Evolutionary conservation across 2,888 invertebrate species (phyloP).

Genomic region (Chloromyia formosa): DNA sequence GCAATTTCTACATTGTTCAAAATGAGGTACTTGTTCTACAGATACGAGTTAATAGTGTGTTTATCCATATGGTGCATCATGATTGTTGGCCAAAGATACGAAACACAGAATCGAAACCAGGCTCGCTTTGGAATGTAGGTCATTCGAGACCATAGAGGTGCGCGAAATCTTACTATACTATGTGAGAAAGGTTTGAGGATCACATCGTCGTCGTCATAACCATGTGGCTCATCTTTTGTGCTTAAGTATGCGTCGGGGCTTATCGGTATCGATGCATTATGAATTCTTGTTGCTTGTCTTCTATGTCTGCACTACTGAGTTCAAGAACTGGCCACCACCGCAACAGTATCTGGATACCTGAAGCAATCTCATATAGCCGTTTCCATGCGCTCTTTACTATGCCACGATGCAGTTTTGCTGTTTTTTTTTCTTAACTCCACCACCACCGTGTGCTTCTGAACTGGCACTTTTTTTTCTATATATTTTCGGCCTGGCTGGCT

Average conservation of each 20-base stretch:
- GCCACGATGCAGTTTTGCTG: neutral
- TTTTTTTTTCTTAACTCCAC: conserved; percentile 10
- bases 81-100: conserved; percentile 3
- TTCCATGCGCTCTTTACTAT: conserved; percentile 18
- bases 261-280: conserved; percentile 41
- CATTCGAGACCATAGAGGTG: conserved; percentile 28
- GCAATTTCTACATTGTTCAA: conserved; percentile 30
- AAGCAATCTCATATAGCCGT: too few species aligned
- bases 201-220: conserved; percentile 10
- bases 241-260: conserved; percentile 23
- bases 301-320: neutral
- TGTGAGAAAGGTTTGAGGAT: conserved; percentile 22
- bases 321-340: conserved; percentile 20
- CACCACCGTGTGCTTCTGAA: neutral
- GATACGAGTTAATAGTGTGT: conserved; percentile 16
- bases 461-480: neutral
- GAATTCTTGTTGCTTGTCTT: conserved; percentile 25
- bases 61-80: conserved; percentile 42
- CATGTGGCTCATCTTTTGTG: conserved; percentile 28
- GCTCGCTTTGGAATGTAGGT: conserved; percentile 27
- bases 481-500: neutral
- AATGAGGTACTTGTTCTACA: conserved; percentile 16
- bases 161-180: neutral
- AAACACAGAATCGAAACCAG: conserved; percentile 8
- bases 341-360: too few species aligned